Conservation (phyloP, 2,113 vertebrate genomes). For the Myiagra hebetior region DNA sequence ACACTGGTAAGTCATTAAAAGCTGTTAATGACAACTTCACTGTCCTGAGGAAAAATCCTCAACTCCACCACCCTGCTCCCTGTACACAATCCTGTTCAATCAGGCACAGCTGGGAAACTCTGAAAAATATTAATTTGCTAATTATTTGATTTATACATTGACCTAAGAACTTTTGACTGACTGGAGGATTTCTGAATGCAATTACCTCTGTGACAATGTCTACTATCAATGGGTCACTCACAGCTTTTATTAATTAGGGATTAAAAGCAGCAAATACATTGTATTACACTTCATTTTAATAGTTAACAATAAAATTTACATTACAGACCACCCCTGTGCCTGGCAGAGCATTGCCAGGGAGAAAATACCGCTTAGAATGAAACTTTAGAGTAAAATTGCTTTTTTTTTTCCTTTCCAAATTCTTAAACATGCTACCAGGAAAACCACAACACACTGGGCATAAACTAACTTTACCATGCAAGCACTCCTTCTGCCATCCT, state of each 20-base stretch:
- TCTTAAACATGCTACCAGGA: background rate
- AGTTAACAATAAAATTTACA: background rate
- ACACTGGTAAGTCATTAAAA: background rate
- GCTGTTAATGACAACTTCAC: background rate
- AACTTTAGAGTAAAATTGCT: background rate
- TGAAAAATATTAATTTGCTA: background rate
- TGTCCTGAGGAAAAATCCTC: background rate
- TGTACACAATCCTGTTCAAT: background rate
- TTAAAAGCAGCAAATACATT: background rate
- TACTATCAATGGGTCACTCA: background rate
- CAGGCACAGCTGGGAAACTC: background rate
- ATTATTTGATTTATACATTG: background rate
- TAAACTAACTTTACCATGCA: constrained; percentile 86
- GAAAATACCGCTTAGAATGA: background rate
- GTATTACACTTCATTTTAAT: background rate
- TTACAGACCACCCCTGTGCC: background rate
- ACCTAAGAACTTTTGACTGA: background rate
- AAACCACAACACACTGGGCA: background rate
- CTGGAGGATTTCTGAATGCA: background rate
- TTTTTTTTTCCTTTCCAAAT: background rate
- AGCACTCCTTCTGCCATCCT: constrained; percentile 89
- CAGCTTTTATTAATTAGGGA: background rate
- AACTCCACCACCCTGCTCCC: background rate
- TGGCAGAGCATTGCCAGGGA: background rate
- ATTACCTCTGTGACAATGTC: rapidly evolving